A percentile compares a stretch with the other conserved stretches of the same genome.
These are phyloP conservation scores for Caiman crocodilus DNA, from an alignment of 2,797 vertebrate species.

Conservation along the genomic window DNA sequence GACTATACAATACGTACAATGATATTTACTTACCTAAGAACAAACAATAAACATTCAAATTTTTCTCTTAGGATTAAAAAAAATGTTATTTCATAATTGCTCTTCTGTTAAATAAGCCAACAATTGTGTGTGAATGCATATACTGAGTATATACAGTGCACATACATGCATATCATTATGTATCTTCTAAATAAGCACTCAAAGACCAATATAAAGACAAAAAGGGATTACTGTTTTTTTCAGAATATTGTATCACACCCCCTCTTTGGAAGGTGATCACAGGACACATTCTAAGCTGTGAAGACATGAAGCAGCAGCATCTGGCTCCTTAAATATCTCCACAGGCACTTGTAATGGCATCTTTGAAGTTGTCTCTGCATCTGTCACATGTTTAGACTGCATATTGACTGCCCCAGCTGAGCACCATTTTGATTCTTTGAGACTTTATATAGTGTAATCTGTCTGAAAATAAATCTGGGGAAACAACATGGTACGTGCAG, in stretches of 20 bases:
- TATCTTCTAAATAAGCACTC: fast-evolving
- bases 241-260: slow-evolving; percentile 51
- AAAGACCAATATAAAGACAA: background rate
- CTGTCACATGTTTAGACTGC: slow-evolving; percentile 76
- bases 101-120: background rate
- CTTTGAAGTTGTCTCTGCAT: slow-evolving; percentile 79
- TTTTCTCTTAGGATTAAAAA: background rate
- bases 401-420: slow-evolving; percentile 78
- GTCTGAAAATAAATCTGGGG: slow-evolving; percentile 72
- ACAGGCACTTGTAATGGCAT: slow-evolving; percentile 75
- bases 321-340: slow-evolving; percentile 80
- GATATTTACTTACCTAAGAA: fast-evolving
- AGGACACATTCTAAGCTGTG: slow-evolving; percentile 51
- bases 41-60: fast-evolving
- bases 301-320: slow-evolving; percentile 73
- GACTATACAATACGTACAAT: background rate
- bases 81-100: fast-evolving
- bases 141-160: fast-evolving
- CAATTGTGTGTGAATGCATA: fast-evolving
- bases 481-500: slow-evolving; percentile 69
- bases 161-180: too few relatives aligned
- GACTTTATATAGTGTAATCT: slow-evolving; percentile 74
- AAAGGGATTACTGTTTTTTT: slow-evolving; percentile 28
- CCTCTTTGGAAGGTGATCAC: slow-evolving; percentile 77
- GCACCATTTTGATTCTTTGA: slow-evolving; percentile 76